Conservation (phyloP, 2,113 vertebrate species). For the Ptilorrhoa leucosticta region DNA sequence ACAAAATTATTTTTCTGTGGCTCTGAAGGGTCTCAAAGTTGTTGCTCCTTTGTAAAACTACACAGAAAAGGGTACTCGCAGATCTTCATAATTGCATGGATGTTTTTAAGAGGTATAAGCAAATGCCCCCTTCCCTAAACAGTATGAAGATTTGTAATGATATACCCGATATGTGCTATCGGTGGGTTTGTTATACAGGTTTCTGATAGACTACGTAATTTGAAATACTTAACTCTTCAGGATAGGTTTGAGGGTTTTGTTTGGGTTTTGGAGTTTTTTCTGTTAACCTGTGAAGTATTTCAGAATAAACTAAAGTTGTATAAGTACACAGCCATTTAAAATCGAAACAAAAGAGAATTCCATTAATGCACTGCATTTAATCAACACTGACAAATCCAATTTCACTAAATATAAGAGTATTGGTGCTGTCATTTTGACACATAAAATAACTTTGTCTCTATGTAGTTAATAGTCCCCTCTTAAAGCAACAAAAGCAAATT, state of each 20-base stretch:
- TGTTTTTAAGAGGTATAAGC: neutral
- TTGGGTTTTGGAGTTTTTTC: neutral
- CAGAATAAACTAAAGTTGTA: neutral
- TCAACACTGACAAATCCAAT: neutral
- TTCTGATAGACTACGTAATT: neutral
- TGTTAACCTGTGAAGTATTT: neutral
- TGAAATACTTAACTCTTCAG: neutral
- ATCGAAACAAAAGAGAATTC: neutral
- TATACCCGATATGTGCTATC: neutral
- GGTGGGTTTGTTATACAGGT: neutral
- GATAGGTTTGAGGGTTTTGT: neutral
- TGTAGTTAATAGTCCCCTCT: slow-evolving; percentile 8
- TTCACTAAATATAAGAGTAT: neutral
- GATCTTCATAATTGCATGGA: neutral
- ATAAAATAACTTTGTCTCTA: neutral
- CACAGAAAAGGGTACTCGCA: neutral
- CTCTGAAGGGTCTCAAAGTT: neutral
- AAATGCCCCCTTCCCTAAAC: neutral
- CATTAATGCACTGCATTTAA: neutral
- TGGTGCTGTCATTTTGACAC: neutral
- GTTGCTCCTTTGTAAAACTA: neutral
- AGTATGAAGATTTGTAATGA: neutral
- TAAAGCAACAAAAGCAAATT: slow-evolving; percentile 38
- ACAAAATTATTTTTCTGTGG: neutral
- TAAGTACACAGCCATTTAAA: neutral